These are phyloP conservation scores for Xestia c-nigrum DNA, from an alignment of 2,888 invertebrate genomes.

Conservation along the genomic window DNA sequence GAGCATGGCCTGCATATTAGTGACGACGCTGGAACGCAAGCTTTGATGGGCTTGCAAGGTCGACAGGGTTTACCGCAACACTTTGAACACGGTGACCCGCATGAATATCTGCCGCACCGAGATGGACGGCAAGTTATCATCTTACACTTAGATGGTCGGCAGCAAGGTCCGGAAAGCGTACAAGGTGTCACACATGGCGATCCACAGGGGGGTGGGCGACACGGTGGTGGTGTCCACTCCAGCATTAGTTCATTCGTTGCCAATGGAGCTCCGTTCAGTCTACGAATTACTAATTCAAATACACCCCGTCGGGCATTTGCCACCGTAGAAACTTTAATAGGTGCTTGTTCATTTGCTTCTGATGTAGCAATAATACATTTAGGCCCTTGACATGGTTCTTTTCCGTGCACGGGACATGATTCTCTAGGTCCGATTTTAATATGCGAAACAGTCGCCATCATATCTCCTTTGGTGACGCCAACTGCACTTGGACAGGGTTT, in stretches of 20 bases:
- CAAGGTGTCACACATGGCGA: conserved; percentile 53
- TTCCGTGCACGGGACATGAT: conserved; percentile 79
- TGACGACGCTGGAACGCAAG: conserved; percentile 30
- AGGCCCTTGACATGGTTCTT: conserved; percentile 81
- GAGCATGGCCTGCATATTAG: conserved; percentile 8
- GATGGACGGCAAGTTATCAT: conserved; percentile 50
- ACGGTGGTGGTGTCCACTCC: conserved; percentile 86
- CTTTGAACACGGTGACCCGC: conserved; percentile 53
- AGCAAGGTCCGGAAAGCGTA: conserved; percentile 4
- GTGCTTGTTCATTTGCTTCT: conserved; percentile 72
- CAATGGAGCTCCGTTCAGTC: conserved; percentile 83
- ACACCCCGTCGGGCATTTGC: conserved; percentile 86
- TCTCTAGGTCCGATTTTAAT: conserved; percentile 81
- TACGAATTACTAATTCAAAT: conserved; percentile 85
- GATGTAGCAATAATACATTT: conserved; percentile 78
- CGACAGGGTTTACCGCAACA: conserved; percentile 48
- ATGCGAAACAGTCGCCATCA: conserved; percentile 83
- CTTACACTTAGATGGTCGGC: conserved; percentile 48
- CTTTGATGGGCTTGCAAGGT: conserved; percentile 40
- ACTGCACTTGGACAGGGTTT: conserved; percentile 72
- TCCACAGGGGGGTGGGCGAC: conserved; percentile 62
- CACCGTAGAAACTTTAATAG: conserved; percentile 81
- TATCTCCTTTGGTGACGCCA: conserved; percentile 73
- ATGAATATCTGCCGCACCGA: conserved; percentile 58
- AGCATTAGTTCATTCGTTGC: conserved; percentile 87